Evolutionary conservation across 2,888 invertebrate genomes (phyloP), one percentile per base, ranked within the genome.

Genomic region (Apeira syringaria): DNA sequence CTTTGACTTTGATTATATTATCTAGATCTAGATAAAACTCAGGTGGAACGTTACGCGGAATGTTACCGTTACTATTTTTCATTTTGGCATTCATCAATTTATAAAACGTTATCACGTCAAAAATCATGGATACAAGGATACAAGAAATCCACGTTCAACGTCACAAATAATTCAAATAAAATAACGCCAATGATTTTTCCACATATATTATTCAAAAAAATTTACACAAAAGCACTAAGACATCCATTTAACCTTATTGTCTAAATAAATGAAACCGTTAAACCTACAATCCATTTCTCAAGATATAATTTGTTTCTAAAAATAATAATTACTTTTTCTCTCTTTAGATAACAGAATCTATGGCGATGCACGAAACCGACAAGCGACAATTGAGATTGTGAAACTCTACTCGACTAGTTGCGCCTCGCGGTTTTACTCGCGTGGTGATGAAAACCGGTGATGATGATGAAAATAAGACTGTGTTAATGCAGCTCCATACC

Each of bases 191-290:
- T 55, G 65, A 73, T 65, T 88, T 88, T 87, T 81, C 74, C 88
- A 90, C 89, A 90, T 90, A 90, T 90, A 90, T 90, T 90, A 89
- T 84, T 86, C 86, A 89, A 90, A 89, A 86, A 90, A 89, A 87
- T 82, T 82, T 90, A 90, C 89, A 90, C 87, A 88, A 90, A 90
- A 90, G 90, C 90, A 90, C 90, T 90, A 90, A 87, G 86, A 90
- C 90, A 90, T 90, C 87, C 87, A 90, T 86, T 87, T 84, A 87
- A 87, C 75, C 90, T 90, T 90, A 90, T 82, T 79, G 82, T 86
- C 90, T 90, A 90, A 83, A 85, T 88, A 86, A 89, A 89, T 80
- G 86, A 87, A 87, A 75, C 76, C 35, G 83, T 79, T 80, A 86
- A 85, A 83, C 73, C 81, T 77, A 86, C 87, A 88, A 86, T 78